phyloP scores from a whole-genome alignment of 2,113 vertebrate genomes.

The Hiodon alosoides region DNA sequence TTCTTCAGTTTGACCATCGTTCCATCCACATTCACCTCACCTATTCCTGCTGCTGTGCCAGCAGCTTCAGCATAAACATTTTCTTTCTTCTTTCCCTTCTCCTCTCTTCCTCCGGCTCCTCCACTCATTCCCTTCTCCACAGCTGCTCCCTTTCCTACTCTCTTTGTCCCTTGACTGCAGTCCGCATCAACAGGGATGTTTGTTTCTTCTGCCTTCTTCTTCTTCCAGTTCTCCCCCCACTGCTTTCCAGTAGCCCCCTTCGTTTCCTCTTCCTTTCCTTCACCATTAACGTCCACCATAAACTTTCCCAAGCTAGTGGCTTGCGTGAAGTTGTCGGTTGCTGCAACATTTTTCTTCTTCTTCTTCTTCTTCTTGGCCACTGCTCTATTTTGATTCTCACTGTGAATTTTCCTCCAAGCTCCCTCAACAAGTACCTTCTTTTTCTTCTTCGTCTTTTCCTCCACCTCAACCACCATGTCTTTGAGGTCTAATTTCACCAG shows the following conservation, averaged over 20 bases:
- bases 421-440: background rate
- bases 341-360: too few relatives aligned
- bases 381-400: background rate
- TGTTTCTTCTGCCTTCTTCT: background rate
- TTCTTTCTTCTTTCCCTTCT: background rate
- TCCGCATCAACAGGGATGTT: background rate
- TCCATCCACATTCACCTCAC: background rate
- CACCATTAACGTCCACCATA: too few relatives aligned
- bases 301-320: too few relatives aligned
- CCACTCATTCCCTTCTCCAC: background rate
- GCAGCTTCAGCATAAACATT: background rate
- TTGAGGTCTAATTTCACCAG: background rate
- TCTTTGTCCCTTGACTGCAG: background rate
- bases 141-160: background rate
- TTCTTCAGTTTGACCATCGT: conserved; percentile 12
- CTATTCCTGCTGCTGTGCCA: background rate
- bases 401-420: background rate
- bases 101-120: too few relatives aligned
- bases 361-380: background rate
- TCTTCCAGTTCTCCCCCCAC: background rate
- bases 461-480: background rate
- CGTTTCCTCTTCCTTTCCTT: background rate
- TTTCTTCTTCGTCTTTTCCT: background rate
- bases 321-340: too few relatives aligned
- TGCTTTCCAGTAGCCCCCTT: background rate